A percentile compares a stretch with the other conserved stretches of the same genome.
Evolutionary conservation across 2,797 vertebrate genomes (phyloP).

Genomic region (Apogon talboti): DNA sequence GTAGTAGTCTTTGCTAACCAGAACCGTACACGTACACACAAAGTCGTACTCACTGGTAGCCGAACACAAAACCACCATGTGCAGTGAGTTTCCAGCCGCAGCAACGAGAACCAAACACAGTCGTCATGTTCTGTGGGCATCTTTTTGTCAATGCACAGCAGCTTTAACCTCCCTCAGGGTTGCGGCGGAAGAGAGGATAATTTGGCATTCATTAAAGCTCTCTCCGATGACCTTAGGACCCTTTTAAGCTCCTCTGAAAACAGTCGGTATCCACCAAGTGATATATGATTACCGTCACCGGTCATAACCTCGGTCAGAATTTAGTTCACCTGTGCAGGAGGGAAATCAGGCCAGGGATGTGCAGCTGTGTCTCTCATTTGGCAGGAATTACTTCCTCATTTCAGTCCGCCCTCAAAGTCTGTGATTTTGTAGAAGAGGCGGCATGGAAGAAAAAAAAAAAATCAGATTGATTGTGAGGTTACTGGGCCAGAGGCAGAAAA

Average conservation of each 20-base stretch:
- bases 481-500: constrained; percentile 1
- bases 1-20: constrained; percentile 20
- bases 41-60: constrained; percentile 24
- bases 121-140: constrained; percentile 17
- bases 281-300: constrained; percentile 56
- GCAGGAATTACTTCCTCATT: constrained; percentile 34
- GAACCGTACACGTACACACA: constrained; percentile 21
- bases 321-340: constrained; percentile 46
- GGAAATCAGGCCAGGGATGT: constrained; percentile 42
- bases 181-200: constrained; percentile 47
- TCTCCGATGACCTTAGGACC: constrained; percentile 46
- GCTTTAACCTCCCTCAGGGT: constrained; percentile 37
- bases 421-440: constrained; percentile 29
- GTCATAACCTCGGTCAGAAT: constrained; percentile 55
- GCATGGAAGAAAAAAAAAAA: constrained; percentile 6
- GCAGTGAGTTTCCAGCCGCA: constrained; percentile 10
- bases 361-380: constrained; percentile 62
- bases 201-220: constrained; percentile 64
- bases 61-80: constrained; percentile 17
- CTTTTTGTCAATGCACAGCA: constrained; percentile 17
- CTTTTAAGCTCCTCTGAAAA: constrained; percentile 45
- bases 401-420: constrained; percentile 27
- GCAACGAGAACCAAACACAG: constrained; percentile 50
- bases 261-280: constrained; percentile 45
- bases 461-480: constrained; percentile 35